Percentiles rank a stretch among this genome's conserved stretches.
Conservation (phyloP, 1,140 invertebrate genomes). For the Magallana angulata region DNA sequence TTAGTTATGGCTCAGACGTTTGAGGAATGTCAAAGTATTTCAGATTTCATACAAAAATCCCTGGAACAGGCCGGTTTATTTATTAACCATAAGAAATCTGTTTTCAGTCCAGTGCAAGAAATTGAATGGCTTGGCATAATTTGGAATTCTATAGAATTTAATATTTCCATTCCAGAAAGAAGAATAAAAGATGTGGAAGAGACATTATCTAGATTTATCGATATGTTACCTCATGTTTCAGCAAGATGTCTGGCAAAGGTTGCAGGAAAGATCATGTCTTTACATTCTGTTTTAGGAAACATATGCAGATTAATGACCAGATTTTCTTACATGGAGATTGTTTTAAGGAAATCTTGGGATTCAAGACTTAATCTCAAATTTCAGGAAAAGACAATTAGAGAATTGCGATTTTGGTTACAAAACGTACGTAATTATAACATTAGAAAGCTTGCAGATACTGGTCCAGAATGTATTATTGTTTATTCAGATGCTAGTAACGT, state of each 20-base stretch:
- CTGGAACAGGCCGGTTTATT: background rate
- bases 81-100: conserved; percentile 42
- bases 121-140: conserved; percentile 42
- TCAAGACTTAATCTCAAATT: background rate
- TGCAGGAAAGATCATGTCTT: conserved; percentile 39
- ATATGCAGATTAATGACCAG: conserved; percentile 44
- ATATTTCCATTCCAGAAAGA: conserved; percentile 45
- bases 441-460: background rate
- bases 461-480: background rate
- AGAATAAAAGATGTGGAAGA: conserved; percentile 12
- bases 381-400: conserved; percentile 35
- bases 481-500: conserved; percentile 33
- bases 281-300: conserved; percentile 23
- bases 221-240: background rate
- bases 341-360: background rate
- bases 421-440: background rate
- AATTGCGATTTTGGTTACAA: background rate
- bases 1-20: background rate
- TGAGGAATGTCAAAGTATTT: background rate
- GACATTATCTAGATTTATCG: background rate
- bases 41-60: background rate
- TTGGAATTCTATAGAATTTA: conserved; percentile 32
- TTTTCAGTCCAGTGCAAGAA: conserved; percentile 26
- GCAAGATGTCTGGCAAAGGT: background rate
- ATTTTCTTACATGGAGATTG: conserved; percentile 26